These are phyloP conservation scores for Ditylenchus weischeri DNA, from an alignment of 2,888 invertebrate genomes.

Conservation along the genomic window DNA sequence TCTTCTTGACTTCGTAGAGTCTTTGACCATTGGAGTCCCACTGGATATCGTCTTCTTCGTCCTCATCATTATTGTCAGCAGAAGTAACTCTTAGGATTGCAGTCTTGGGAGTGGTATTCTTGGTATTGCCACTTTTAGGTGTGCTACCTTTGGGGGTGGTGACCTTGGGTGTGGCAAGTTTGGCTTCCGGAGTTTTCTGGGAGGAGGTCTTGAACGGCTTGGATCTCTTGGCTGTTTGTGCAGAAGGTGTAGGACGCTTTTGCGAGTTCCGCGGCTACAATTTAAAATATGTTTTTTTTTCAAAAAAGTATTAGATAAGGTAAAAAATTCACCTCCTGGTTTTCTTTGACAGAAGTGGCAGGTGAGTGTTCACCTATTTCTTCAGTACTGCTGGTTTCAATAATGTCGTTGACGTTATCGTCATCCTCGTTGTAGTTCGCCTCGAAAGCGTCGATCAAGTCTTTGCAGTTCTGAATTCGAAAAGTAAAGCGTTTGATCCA, in stretches of 20 bases:
- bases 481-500: no score
- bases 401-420: background rate
- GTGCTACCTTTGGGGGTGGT: background rate
- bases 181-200: no score
- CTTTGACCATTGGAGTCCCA: background rate
- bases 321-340: no score
- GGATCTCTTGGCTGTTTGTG: no score
- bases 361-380: no score
- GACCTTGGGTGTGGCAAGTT: background rate
- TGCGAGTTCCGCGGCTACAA: no score
- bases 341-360: no score
- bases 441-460: slow-evolving; percentile 6
- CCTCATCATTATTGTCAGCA: background rate
- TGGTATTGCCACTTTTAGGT: background rate
- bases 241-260: no score
- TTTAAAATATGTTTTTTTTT: no score
- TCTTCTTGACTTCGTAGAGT: slow-evolving; percentile 11
- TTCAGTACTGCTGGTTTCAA: background rate
- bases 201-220: no score
- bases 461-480: slow-evolving; percentile 1
- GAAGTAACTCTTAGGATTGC: background rate
- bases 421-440: background rate
- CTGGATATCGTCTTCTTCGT: background rate
- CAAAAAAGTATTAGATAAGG: no score
- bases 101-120: background rate